phyloP scores from a whole-genome alignment of 2,113 vertebrate genomes.

The Cichladusa arquata region DNA sequence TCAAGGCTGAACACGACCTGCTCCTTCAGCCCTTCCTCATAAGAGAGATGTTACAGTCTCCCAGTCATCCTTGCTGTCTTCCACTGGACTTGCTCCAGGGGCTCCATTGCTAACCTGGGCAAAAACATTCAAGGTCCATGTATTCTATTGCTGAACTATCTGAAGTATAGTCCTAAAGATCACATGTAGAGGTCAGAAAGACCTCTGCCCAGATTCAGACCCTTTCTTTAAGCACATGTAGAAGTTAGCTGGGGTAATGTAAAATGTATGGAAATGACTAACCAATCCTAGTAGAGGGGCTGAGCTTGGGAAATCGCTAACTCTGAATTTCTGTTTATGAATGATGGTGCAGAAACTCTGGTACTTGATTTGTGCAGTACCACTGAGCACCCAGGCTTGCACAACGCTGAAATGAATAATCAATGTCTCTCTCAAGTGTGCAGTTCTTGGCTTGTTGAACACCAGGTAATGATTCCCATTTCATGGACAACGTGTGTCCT shows the following conservation, averaged over 20 bases:
- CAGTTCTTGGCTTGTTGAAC: not conserved
- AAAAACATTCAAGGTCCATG: not conserved
- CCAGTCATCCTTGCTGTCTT: not conserved
- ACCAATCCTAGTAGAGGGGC: not conserved
- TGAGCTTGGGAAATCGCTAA: not conserved
- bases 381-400: not conserved
- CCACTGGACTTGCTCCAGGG: not conserved
- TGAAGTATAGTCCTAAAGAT: not conserved
- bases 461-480: not conserved
- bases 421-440: not conserved
- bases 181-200: not conserved
- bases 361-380: not conserved
- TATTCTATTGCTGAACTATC: not conserved
- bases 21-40: not conserved
- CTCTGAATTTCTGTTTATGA: not conserved
- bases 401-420: not conserved
- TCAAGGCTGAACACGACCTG: rapidly evolving
- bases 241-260: not conserved
- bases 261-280: not conserved
- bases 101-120: not conserved
- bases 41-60: not conserved
- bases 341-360: not conserved
- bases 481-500: not conserved
- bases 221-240: not conserved
- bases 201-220: not conserved